phyloP scores from a whole-genome alignment of 2,888 invertebrate species.

The Onthophagus sagittarius region DNA sequence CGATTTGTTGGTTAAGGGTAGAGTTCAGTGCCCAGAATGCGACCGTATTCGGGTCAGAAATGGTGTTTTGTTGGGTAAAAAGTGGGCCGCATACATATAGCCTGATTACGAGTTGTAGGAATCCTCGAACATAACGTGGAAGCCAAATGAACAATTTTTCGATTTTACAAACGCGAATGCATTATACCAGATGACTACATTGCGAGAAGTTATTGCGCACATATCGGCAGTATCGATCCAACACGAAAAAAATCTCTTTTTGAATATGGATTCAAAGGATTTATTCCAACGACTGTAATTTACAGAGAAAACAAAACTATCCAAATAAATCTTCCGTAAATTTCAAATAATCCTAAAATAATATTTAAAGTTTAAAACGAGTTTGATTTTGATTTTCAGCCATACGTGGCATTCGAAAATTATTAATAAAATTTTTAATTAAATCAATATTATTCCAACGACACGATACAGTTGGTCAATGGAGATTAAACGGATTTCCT shows the following conservation, averaged over 20 bases:
- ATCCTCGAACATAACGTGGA: background rate
- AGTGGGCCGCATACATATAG: slow-evolving; percentile 6
- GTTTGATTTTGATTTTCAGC: background rate
- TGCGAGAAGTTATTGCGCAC: background rate
- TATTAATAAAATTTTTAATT: background rate
- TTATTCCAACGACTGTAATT: background rate
- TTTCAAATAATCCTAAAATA: no score
- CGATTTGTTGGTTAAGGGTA: background rate
- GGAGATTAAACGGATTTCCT: background rate
- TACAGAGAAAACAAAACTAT: no score
- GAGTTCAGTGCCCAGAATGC: background rate
- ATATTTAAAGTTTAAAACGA: no score
- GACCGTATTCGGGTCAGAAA: background rate
- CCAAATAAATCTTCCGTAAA: no score
- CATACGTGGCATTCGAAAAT: background rate
- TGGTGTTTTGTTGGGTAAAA: background rate
- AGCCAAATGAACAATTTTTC: background rate
- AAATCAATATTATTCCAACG: background rate
- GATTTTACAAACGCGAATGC: background rate
- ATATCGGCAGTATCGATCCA: background rate
- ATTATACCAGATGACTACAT: background rate
- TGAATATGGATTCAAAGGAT: background rate
- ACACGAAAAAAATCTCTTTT: background rate
- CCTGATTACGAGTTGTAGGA: slow-evolving; percentile 3
- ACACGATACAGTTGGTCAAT: background rate